Evolutionary conservation across 2,797 vertebrate species (phyloP).

Genomic region (Anguilla megastoma): DNA sequence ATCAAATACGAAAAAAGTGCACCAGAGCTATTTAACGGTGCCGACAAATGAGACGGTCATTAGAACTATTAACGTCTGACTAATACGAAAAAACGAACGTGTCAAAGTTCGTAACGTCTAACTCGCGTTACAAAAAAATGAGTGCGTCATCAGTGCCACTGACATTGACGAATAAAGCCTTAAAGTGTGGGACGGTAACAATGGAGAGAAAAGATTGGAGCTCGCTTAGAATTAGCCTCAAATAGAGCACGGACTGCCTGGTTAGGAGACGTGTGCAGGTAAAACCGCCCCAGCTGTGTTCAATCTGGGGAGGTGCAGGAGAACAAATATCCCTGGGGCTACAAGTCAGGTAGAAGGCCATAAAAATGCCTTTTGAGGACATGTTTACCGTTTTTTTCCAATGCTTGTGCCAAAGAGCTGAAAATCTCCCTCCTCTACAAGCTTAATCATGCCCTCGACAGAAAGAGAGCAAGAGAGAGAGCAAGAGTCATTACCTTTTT

Average conservation of each 20-base stretch:
- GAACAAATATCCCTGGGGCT: constrained; percentile 12
- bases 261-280: not conserved
- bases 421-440: constrained; percentile 15
- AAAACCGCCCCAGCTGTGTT: constrained; percentile 25
- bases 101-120: constrained; percentile 3
- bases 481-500: constrained; percentile 11
- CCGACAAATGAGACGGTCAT: not conserved
- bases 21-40: not conserved
- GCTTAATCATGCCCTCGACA: not conserved
- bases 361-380: constrained; percentile 34
- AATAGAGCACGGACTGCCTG: not conserved
- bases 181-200: not conserved
- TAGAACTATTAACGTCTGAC: not conserved
- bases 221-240: constrained; percentile 12
- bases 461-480: not conserved
- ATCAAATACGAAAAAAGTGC: not conserved
- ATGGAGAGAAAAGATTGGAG: constrained; percentile 14
- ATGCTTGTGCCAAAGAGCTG: constrained; percentile 27
- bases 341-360: constrained; percentile 30
- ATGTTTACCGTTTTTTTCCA: constrained; percentile 36
- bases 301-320: constrained; percentile 21
- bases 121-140: not conserved
- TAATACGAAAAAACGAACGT: not conserved
- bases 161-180: constrained; percentile 6
- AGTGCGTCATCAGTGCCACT: constrained; percentile 1